Base-by-base conservation (phyloP, 2,113 vertebrate genomes). In the Hyaena hyaena region DNA sequence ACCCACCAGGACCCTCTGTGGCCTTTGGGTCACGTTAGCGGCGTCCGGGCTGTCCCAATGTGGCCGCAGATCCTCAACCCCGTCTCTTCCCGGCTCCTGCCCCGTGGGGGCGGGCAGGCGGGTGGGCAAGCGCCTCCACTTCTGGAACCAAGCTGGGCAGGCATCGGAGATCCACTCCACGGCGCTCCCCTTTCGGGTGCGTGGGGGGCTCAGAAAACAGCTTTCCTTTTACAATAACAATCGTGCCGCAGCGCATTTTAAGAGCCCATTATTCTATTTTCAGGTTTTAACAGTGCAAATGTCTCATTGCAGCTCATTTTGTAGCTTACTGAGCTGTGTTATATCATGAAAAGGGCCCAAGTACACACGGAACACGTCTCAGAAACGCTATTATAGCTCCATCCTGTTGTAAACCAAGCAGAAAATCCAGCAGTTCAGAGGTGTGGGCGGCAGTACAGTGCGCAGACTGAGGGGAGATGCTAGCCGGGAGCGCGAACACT, bases 281-380 rank as follows among this genome's bases (percentile, higher is more conserved):
- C 79, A 45, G 95, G 86, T 69, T 43, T 65, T 53, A 79, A 74
- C 73, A 45, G 81, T 81, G 82, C 73, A 69, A 96, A 63, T 39
- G 55, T 96, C 93, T 96, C 92, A 28, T 0, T 45, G 71, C 45
- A 35, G 90, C 93, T 97, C 96, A 93, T 96, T 96, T 76, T 53
- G 66, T 35, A 66, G 89, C 89, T 96, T 91, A 93, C 58, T 77
- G 95, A 95, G 92, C 96, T 96, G 69, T 66, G 61, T 88, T 68
- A 74, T 19, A 65, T 85, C 85, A 65, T 17, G 65, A 73, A 84
- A 91, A 85, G 68, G 88, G 80, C 69, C 88, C 76, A 69, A 24
- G 24, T 66, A 43, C 77, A 85, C 74, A 53, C 48, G 0, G 80
- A 50, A 55, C 31, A 2, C 10, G 55, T 77, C 84, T 95, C 69